These are phyloP conservation scores for Macrosiphum euphorbiae DNA, from an alignment of 2,888 invertebrate species.

Conservation along the genomic window DNA sequence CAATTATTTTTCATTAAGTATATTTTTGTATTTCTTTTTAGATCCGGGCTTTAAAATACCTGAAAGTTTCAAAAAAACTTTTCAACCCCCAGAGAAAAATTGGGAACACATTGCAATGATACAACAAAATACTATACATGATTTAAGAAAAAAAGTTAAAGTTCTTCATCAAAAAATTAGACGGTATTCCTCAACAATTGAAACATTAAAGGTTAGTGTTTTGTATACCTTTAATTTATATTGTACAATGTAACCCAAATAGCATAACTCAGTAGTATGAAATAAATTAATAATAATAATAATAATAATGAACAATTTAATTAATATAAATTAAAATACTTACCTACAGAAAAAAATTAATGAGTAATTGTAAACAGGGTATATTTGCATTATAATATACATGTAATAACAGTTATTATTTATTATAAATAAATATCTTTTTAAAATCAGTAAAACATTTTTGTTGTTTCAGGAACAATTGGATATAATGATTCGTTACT, in stretches of 20 bases:
- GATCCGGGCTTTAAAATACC: background rate
- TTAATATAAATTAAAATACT: background rate
- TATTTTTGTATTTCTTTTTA: background rate
- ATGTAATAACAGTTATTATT: background rate
- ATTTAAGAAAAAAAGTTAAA: slow-evolving; percentile 51
- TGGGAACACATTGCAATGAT: background rate
- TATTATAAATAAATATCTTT: background rate
- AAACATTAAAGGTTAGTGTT: slow-evolving; percentile 30
- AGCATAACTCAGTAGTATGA: background rate
- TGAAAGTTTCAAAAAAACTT: background rate
- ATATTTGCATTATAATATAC: background rate
- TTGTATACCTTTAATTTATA: background rate
- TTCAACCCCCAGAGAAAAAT: background rate
- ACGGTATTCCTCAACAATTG: slow-evolving; percentile 6
- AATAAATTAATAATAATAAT: background rate
- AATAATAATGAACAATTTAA: background rate
- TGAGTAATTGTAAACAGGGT: background rate
- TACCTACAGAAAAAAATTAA: background rate
- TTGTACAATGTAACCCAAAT: background rate
- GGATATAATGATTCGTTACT: background rate
- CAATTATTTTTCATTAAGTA: background rate
- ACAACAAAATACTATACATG: slow-evolving; percentile 18
- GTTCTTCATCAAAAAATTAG: slow-evolving; percentile 53
- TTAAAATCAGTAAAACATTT: background rate
- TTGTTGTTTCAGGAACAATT: background rate